Percentiles rank a stretch among this genome's conserved stretches.
phyloP scores from a whole-genome alignment of 2,113 vertebrate species.

The Nothobranchius kuhntae region DNA sequence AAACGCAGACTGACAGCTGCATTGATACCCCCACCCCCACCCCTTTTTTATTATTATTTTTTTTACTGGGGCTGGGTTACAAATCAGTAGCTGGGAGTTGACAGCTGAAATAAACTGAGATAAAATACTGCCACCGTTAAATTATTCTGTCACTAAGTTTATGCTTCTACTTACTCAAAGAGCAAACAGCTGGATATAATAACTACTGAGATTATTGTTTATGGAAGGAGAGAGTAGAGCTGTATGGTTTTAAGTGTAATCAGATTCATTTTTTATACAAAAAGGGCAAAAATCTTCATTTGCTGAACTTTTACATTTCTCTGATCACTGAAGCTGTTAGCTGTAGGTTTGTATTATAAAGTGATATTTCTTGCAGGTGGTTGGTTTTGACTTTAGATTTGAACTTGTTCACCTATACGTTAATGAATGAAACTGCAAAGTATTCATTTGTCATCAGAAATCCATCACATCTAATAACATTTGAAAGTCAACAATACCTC shows the following conservation, averaged over 20 bases:
- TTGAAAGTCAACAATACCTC: no score
- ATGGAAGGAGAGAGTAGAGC: conserved; percentile 7
- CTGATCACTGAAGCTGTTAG: not conserved
- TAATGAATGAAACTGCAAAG: no score
- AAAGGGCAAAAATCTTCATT: not conserved
- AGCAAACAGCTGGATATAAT: conserved; percentile 35
- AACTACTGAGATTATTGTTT: conserved; percentile 47
- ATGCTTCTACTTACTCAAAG: conserved; percentile 32
- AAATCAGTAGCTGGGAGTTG: conserved; percentile 69
- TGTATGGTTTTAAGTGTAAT: conserved; percentile 1
- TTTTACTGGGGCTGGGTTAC: conserved; percentile 64
- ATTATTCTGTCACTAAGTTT: conserved; percentile 49
- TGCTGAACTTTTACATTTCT: not conserved
- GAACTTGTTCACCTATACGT: no score
- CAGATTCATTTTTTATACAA: conserved; percentile 6
- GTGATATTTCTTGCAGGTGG: not conserved
- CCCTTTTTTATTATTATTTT: conserved; percentile 1
- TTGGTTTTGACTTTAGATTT: not conserved
- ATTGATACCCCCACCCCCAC: conserved; percentile 26
- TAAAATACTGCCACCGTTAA: conserved; percentile 64
- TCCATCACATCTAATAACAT: no score
- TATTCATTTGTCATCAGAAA: no score
- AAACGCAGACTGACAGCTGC: conserved; percentile 68
- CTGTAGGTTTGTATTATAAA: no score
- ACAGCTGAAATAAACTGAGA: conserved; percentile 51